Conservation (phyloP, 2,797 vertebrate genomes). For the Rhinogobio ventralis region DNA sequence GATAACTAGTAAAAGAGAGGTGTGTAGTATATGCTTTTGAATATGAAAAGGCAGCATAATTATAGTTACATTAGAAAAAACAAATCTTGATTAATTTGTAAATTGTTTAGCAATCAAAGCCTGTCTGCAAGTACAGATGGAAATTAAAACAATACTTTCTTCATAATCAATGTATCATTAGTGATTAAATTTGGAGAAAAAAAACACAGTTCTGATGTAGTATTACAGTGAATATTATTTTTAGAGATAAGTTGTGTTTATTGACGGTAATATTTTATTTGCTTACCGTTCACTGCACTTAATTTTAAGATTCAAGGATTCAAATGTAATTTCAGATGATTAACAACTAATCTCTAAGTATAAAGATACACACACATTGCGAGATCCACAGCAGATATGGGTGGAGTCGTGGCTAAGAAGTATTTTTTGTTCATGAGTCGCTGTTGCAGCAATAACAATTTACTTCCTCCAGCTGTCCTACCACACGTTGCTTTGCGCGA, state of each 20-base stretch:
- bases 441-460: slow-evolving; percentile 33
- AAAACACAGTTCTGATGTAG: not conserved
- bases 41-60: not conserved
- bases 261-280: not conserved
- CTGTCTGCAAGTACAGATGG: not conserved
- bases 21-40: not conserved
- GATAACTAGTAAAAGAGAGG: not conserved
- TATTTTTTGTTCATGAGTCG: not conserved
- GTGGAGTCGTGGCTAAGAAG: not conserved
- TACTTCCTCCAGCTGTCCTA: slow-evolving; percentile 23
- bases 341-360: slow-evolving; percentile 1
- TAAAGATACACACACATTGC: not conserved
- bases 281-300: not conserved
- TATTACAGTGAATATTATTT: not conserved
- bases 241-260: slow-evolving; percentile 3
- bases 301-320: not conserved
- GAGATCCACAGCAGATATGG: not conserved
- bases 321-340: not conserved
- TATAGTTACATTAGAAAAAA: not conserved
- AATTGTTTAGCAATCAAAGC: not conserved
- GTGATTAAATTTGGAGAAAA: not conserved
- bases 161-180: slow-evolving; percentile 12
- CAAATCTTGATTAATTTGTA: not conserved
- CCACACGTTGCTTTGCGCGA: slow-evolving; percentile 20
- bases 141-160: not conserved